These are phyloP conservation scores for Percopsis omiscomaycus DNA, from an alignment of 2,797 vertebrate genomes.

Conservation along the genomic window DNA sequence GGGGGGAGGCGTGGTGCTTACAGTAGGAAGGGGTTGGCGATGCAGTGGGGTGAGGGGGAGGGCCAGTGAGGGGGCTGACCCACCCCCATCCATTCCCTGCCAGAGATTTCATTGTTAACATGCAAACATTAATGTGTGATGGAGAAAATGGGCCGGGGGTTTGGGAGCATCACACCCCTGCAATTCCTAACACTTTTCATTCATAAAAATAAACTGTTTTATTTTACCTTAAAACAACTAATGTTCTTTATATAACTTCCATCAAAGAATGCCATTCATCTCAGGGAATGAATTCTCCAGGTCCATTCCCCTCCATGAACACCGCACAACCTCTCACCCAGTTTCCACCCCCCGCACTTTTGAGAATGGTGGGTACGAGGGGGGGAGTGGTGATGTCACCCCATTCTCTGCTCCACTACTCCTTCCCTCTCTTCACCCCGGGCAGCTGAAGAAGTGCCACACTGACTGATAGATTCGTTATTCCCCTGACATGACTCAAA, in stretches of 20 bases:
- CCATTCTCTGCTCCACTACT: constrained; percentile 35
- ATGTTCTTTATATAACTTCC: background rate
- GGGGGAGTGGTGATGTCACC: constrained; percentile 49
- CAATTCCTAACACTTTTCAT: too few species aligned
- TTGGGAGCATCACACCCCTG: too few species aligned
- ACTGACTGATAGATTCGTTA: constrained; percentile 19
- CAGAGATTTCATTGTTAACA: too few species aligned
- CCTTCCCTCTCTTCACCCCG: background rate
- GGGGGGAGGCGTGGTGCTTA: constrained; percentile 21
- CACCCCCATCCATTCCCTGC: too few species aligned
- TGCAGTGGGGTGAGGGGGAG: constrained; percentile 40
- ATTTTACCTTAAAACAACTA: too few species aligned
- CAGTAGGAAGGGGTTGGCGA: constrained; percentile 38
- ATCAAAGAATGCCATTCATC: too few species aligned
- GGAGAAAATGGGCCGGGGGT: too few species aligned
- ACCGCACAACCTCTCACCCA: constrained; percentile 78
- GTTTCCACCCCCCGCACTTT: constrained; percentile 58
- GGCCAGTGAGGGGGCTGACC: constrained; percentile 1
- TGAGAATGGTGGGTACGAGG: constrained; percentile 2
- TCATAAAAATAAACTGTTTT: too few species aligned
- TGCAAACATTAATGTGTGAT: too few species aligned
- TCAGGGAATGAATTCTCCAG: constrained; percentile 27
- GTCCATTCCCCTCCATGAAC: constrained; percentile 29
- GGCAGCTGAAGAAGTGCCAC: background rate
- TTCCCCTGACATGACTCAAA: constrained; percentile 33